Evolutionary conservation across 2,113 vertebrate genomes (phyloP), one percentile per base, ranked within the genome.

Genomic region (Apus apus): DNA sequence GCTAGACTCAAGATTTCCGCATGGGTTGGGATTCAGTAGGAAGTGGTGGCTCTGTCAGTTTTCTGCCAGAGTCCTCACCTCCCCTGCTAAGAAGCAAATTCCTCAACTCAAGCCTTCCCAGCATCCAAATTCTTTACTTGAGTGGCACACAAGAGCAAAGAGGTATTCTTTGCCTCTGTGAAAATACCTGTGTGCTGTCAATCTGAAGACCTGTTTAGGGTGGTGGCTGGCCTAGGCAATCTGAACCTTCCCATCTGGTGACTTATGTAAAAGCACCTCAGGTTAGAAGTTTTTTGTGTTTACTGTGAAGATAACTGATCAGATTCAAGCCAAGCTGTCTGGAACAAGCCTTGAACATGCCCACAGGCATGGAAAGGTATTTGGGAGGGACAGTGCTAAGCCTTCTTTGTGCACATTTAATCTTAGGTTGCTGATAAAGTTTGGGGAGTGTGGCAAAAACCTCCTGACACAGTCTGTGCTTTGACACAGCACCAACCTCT

Each of bases 301-400:
- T 95, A 38, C 64, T n/a, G 85, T 60, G 74, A 94, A 94, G 78
- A 96, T 91, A 65, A 75, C 61, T 18, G 80, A 85, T 91, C 76
- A 78, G 30, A 57, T 87, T 94, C 29, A 82, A 91, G 77, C 5
- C 77, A 94, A 87, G 22, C 34, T 91, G 32, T 73, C 77, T 89
- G 71, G 61, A 90, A 45, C 93, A 95, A 94, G 94, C 65, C 53
- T 94, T 90, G 76, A 93, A 90, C 65, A 15, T 83, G 94, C 87
- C 94, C 17, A 66, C 67, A 88, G 85, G 81, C 81, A 73, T 9
- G 32, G 75, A 78, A 81, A 91, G 46, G 93, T 95, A 94, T 97
- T 89, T 94, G 93, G 89, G 89, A 96, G 94, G 51, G 85, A 93
- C 54, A 74, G n/a, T 23, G 25, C 67, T 70, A 34, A 95, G 19